These are phyloP conservation scores for Xiphias gladius DNA, from an alignment of 2,113 vertebrate genomes.

Conservation along the genomic window DNA sequence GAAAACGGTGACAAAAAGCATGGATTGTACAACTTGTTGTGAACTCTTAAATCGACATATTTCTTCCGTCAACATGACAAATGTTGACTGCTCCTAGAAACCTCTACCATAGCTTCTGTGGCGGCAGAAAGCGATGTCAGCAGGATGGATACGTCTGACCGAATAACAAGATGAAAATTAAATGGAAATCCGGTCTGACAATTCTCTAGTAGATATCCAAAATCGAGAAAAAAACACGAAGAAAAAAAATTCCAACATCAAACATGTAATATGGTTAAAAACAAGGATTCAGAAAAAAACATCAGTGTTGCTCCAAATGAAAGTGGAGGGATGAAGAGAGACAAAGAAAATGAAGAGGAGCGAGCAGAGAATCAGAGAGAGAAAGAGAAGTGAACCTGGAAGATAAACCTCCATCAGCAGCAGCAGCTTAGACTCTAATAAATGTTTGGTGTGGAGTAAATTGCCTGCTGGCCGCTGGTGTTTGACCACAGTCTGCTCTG, in stretches of 20 bases:
- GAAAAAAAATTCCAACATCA: no score
- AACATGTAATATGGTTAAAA: no score
- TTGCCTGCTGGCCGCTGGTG: conserved; percentile 64
- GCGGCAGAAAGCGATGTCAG: background rate
- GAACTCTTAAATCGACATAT: no score
- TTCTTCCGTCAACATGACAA: background rate
- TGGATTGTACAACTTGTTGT: no score
- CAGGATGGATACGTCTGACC: background rate
- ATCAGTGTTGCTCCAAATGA: conserved; percentile 16
- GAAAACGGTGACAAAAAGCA: no score
- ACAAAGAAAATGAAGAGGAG: conserved; percentile 12
- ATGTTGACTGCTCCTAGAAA: background rate
- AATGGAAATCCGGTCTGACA: background rate
- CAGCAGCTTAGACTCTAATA: conserved; percentile 66
- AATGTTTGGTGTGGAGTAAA: conserved; percentile 71
- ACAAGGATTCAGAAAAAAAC: background rate
- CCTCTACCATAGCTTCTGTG: no score
- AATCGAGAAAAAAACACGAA: no score
- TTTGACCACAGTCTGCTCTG: conserved; percentile 67
- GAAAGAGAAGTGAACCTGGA: conserved; percentile 36
- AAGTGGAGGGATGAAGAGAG: conserved; percentile 12
- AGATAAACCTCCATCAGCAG: conserved; percentile 59
- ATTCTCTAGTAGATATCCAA: background rate
- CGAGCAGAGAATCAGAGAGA: conserved; percentile 53
- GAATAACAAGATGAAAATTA: background rate